These are phyloP conservation scores for Alosa alosa DNA, from an alignment of 2,113 vertebrate genomes.

Conservation along the genomic window DNA sequence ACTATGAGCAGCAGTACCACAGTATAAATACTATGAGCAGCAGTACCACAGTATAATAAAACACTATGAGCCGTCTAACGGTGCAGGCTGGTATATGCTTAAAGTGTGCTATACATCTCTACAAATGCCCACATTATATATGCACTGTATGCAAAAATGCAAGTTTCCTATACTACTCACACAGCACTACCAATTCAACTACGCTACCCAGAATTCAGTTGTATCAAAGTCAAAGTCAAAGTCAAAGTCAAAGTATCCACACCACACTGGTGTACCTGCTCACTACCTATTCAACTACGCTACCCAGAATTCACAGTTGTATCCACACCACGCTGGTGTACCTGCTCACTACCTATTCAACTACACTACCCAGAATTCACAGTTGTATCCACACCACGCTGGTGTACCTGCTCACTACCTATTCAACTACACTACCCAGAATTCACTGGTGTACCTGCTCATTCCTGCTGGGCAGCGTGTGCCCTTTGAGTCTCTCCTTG, in stretches of 20 bases:
- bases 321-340: no score
- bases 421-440: background rate
- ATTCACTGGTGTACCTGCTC: constrained; percentile 52
- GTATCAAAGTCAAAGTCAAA: no score
- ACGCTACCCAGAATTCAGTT: background rate
- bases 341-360: no score
- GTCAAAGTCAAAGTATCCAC: no score
- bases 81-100: no score
- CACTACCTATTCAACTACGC: background rate
- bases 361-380: no score
- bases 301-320: no score
- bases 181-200: constrained; percentile 1
- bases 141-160: background rate
- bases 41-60: background rate
- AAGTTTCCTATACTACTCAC: background rate
- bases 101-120: background rate
- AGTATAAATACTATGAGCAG: background rate
- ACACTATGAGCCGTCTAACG: background rate
- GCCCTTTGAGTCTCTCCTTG: constrained; percentile 62
- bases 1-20: background rate
- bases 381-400: no score
- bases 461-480: constrained; percentile 27
- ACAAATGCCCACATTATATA: background rate
- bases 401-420: no score
- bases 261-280: constrained; percentile 53